phyloP scores from a whole-genome alignment of 2,113 vertebrate species.

The Galeopterus variegatus region DNA sequence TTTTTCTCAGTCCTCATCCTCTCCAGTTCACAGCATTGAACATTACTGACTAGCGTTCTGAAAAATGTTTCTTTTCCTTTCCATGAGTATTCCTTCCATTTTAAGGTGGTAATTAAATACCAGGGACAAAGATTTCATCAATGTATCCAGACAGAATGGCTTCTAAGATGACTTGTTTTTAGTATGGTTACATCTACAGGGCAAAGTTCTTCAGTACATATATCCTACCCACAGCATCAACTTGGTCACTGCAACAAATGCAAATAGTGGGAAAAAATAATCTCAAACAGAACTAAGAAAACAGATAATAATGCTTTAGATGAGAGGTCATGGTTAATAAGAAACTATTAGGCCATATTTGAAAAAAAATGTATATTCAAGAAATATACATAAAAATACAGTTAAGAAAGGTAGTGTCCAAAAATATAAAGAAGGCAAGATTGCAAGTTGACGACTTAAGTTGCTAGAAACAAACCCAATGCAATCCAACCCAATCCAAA shows the following conservation, averaged over 20 bases:
- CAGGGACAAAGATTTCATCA: not conserved
- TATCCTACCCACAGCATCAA: rapidly evolving
- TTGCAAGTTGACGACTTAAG: not conserved
- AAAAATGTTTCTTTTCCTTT: constrained; percentile 49
- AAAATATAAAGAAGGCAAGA: constrained; percentile 3
- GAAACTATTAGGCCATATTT: not conserved
- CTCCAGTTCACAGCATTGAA: not conserved
- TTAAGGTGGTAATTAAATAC: constrained; percentile 24
- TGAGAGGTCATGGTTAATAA: not conserved
- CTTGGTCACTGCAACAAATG: not conserved
- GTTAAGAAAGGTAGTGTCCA: not conserved
- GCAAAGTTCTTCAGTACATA: not conserved
- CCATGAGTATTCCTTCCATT: not conserved
- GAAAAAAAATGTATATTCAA: not conserved
- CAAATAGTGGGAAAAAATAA: not conserved
- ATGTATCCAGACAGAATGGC: not conserved
- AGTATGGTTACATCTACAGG: not conserved
- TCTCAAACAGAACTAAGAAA: not conserved
- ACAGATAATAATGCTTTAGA: not conserved
- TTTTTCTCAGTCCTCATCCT: not conserved
- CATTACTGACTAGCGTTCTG: not conserved
- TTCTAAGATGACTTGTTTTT: not conserved
- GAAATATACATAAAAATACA: not conserved
- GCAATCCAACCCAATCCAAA: not conserved
- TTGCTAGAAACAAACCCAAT: not conserved